Evolutionary conservation across 2,888 invertebrate species (phyloP), one percentile per base, ranked within the genome.

Genomic region (Cremastinae sp.): DNA sequence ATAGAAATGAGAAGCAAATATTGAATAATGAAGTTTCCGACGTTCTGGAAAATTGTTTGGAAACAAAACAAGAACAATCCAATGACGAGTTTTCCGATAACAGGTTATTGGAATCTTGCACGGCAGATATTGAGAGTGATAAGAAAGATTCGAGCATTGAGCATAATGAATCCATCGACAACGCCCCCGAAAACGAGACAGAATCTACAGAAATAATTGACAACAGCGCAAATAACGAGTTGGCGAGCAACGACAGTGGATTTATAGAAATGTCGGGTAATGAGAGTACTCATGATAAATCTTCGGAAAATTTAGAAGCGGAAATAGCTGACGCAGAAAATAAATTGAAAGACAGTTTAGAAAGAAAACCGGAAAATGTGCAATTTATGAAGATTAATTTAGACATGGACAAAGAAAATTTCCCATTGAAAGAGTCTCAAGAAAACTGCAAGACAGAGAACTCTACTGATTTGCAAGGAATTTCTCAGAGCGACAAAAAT

Each of bases 171-270:
- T 22, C 35, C 12, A 68, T 53, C 8, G 28, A 66, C n/a, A 20
- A 66, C 35, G 55, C 59, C n/a, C 9, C 41, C 10, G 45, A 49
- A 28, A 28, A 5, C 10, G 65, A 49, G 39, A 12, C n/a, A 2
- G 58, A 53, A 41, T 22, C 43, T 1, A n/a, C 45, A 14, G 51
- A 68, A 12, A 64, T 51, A 28, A 51, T 68, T 10, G 64, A 73
- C 64, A 58, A 58, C 43, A 75, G 75, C 14, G 45, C 22, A 8
- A 51, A 72, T 12, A 73, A 72, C 37, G 72, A 39, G 14, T 9
- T 62, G 0, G 35, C 59, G 53, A 68, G 73, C 10, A 76, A 72
- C 41, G 75, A 76, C 56, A 76, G 75, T 37, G 75, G 75, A 22
- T 76, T 64, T 53, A 37, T 64, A 18, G 75, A 76, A 59, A 58